phyloP scores from a whole-genome alignment of 2,113 vertebrate species.

The Echinops telfairi region DNA sequence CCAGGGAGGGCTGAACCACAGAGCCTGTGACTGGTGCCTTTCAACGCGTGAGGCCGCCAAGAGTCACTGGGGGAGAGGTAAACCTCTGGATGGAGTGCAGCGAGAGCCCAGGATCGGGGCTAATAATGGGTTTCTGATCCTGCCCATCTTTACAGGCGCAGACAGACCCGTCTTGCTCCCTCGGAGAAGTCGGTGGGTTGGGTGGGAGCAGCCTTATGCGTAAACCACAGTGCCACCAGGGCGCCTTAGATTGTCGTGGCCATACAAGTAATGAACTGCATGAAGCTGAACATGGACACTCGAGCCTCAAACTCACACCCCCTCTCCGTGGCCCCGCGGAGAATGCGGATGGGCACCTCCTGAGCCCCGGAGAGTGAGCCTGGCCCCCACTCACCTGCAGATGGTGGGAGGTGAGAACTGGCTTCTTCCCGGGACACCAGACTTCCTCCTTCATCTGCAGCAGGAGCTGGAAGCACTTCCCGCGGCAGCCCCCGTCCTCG shows the following conservation, averaged over 20 bases:
- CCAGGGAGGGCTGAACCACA: background rate
- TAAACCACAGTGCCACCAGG: background rate
- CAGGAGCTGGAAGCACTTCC: conserved; percentile 88
- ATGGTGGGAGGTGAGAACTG: conserved; percentile 90
- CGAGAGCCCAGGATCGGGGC: background rate
- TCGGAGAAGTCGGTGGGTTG: no score
- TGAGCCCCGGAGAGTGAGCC: background rate
- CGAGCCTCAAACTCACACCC: background rate
- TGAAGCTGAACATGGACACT: background rate
- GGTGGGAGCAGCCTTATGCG: no score
- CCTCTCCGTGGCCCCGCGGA: accelerated
- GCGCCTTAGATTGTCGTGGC: background rate
- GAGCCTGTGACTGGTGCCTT: background rate
- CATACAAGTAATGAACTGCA: no score
- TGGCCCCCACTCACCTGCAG: conserved; percentile 87
- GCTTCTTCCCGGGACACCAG: conserved; percentile 91
- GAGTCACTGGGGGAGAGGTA: background rate
- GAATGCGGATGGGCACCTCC: no score
- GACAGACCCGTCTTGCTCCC: no score
- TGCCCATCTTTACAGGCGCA: no score
- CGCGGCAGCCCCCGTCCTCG: conserved; percentile 92
- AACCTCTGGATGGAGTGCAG: no score
- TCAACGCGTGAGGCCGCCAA: background rate
- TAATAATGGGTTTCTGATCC: no score
- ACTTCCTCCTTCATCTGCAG: conserved; percentile 91